Evolutionary conservation across 1,140 invertebrate species (phyloP).

Genomic region (Epicauta chinensis): DNA sequence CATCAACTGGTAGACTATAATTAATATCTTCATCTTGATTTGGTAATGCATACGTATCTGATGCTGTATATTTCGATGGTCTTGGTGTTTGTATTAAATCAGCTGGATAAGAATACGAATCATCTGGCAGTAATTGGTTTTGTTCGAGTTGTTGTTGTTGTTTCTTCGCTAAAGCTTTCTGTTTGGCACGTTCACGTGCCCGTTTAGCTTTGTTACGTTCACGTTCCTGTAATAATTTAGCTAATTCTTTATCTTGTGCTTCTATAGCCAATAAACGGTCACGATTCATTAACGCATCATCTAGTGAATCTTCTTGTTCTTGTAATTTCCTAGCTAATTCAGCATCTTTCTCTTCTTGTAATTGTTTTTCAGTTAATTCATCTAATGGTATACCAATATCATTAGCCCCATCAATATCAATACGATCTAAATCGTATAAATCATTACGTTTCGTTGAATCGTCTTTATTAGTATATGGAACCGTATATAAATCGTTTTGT

Average conservation of each 20-base stretch:
- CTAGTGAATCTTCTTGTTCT: conserved; percentile 53
- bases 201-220: conserved; percentile 63
- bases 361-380: conserved; percentile 46
- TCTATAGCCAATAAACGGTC: conserved; percentile 80
- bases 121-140: conserved; percentile 37
- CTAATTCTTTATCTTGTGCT: conserved; percentile 85
- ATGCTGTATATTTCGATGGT: conserved; percentile 20
- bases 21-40: conserved; percentile 38
- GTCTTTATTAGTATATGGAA: conserved; percentile 20
- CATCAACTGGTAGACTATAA: conserved; percentile 40
- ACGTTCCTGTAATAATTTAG: conserved; percentile 81
- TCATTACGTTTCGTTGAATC: conserved; percentile 18
- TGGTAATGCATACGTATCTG: conserved; percentile 29
- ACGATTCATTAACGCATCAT: conserved; percentile 54
- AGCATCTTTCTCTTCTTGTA: conserved; percentile 57
- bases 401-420: conserved; percentile 40
- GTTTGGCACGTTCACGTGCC: conserved; percentile 57
- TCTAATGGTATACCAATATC: conserved; percentile 50
- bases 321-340: conserved; percentile 50
- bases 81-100: conserved; percentile 31
- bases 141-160: conserved; percentile 43
- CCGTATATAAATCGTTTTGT: conserved; percentile 20
- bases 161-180: conserved; percentile 59
- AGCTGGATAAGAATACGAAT: conserved; percentile 39
- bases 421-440: conserved; percentile 28